These are phyloP conservation scores for Chrysocyon brachyurus DNA, from an alignment of 2,797 vertebrate genomes.

Conservation along the genomic window DNA sequence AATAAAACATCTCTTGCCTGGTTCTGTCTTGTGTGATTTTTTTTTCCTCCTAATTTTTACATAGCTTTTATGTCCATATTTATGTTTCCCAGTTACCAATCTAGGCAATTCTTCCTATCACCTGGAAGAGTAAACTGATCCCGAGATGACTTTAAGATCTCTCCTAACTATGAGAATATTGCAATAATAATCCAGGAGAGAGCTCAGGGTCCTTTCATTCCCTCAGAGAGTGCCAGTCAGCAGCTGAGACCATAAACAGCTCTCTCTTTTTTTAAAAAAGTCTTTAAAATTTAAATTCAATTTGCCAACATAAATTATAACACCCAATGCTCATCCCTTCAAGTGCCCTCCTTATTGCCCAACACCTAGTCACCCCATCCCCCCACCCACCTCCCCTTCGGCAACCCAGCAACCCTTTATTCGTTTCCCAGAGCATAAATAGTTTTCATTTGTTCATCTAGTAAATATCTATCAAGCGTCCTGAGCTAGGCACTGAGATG, in stretches of 20 bases:
- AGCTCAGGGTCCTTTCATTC: not conserved
- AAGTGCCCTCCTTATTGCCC: too few species aligned
- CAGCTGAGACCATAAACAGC: not conserved
- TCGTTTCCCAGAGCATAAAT: not conserved
- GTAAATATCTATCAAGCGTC: constrained; percentile 2
- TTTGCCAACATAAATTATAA: too few species aligned
- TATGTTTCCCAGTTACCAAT: not conserved
- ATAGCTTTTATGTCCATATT: not conserved
- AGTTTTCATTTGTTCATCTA: not conserved
- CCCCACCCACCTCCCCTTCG: too few species aligned
- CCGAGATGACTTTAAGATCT: not conserved
- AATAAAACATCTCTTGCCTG: not conserved
- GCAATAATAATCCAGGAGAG: not conserved
- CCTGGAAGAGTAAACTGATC: not conserved
- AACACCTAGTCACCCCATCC: too few species aligned
- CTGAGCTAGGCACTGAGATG: not conserved
- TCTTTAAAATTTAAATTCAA: too few species aligned
- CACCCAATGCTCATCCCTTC: too few species aligned
- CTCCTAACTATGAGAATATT: not conserved
- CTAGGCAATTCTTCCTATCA: not conserved
- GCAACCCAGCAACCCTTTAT: too few species aligned
- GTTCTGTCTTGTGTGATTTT: not conserved
- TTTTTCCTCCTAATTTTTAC: not conserved
- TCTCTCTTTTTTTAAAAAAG: not conserved
- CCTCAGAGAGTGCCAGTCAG: not conserved